A percentile compares a stretch with the other conserved stretches of the same genome.
These are phyloP conservation scores for Rhinogobius similis DNA, from an alignment of 2,113 vertebrate species.

Conservation along the genomic window DNA sequence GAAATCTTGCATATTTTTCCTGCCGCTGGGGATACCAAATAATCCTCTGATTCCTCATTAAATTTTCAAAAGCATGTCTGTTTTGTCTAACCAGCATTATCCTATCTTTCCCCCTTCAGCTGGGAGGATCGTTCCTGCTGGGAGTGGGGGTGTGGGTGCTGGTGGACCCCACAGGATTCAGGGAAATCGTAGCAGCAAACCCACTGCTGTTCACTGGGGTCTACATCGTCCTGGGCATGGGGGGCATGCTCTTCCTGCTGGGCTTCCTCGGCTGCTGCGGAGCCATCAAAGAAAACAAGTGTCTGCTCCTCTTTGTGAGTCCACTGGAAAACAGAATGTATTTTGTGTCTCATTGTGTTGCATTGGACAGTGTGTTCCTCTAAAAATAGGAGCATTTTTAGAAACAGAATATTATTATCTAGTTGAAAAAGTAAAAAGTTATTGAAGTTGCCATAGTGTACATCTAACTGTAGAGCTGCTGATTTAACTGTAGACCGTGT, in stretches of 20 bases:
- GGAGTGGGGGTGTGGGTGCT: constrained; percentile 93
- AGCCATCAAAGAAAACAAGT: constrained; percentile 94
- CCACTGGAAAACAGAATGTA: neutral
- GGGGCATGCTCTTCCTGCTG: constrained; percentile 91
- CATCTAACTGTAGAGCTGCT: too few species aligned
- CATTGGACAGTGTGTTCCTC: neutral
- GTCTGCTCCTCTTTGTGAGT: constrained; percentile 95
- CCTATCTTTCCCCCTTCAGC: constrained; percentile 69
- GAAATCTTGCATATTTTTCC: constrained; percentile 33
- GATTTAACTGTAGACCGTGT: too few species aligned
- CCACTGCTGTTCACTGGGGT: constrained; percentile 90
- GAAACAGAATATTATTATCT: neutral
- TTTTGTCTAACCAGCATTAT: constrained; percentile 29
- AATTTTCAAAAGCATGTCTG: constrained; percentile 34
- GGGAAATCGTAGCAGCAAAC: constrained; percentile 91
- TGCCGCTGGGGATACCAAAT: constrained; percentile 8
- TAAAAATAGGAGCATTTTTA: neutral
- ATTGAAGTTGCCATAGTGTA: too few species aligned
- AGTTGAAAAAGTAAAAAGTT: neutral
- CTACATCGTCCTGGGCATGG: constrained; percentile 92
- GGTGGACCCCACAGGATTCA: constrained; percentile 92
- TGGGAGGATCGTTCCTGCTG: constrained; percentile 91
- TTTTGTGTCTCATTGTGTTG: neutral
- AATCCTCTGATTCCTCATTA: constrained; percentile 30
- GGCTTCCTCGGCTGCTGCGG: constrained; percentile 97